Conservation (phyloP, 2,888 invertebrate genomes). For the Sinhomidia bicolor region DNA sequence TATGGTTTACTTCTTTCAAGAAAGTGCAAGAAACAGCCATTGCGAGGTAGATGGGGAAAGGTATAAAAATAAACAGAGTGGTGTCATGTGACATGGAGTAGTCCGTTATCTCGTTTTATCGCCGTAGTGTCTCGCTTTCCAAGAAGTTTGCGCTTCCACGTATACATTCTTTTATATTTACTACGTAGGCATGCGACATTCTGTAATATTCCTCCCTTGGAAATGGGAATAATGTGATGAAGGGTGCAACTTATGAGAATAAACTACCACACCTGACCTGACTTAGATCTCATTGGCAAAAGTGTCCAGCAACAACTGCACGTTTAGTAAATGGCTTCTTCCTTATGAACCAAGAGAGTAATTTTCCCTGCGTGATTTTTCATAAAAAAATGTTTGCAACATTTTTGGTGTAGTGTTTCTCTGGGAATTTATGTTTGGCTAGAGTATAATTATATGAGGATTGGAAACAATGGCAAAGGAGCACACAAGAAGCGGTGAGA, state of each 20-base stretch:
- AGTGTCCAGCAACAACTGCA: neutral
- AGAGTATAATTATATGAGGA: neutral
- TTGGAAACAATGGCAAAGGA: neutral
- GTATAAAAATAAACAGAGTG: too few species aligned
- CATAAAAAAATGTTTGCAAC: neutral
- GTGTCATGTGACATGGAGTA: neutral
- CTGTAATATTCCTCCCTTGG: neutral
- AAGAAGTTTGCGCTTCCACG: neutral
- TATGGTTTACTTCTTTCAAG: too few species aligned
- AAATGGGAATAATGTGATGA: neutral
- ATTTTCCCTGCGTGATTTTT: constrained; percentile 30
- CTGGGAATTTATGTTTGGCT: neutral
- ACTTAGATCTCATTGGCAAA: neutral
- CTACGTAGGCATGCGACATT: too few species aligned
- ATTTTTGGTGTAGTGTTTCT: neutral
- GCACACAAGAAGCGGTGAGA: neutral
- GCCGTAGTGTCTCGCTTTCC: neutral
- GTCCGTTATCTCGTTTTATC: neutral
- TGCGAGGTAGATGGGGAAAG: too few species aligned
- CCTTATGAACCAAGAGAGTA: neutral
- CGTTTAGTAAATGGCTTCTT: constrained; percentile 1
- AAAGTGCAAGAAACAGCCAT: too few species aligned
- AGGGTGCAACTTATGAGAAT: constrained; percentile 17
- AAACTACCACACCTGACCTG: neutral
- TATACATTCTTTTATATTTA: neutral